Evolutionary conservation across 2,113 vertebrate genomes (phyloP).

Genomic region (Barbus barbus): DNA sequence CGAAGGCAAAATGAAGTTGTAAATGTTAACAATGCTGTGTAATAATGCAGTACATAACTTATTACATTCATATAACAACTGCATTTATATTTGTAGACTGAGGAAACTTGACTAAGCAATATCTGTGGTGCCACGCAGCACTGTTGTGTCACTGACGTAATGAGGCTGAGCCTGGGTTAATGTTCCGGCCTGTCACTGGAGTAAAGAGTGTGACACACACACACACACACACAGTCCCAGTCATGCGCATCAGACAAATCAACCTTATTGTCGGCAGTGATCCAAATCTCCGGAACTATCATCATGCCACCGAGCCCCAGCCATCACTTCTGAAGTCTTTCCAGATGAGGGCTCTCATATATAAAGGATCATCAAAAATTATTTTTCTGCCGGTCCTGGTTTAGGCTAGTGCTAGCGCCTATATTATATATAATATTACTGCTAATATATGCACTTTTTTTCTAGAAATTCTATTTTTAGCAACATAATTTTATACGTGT

Average conservation of each 20-base stretch:
- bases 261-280: conserved; percentile 20
- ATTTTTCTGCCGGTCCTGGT: too few species aligned
- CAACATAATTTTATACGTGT: too few species aligned
- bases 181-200: too few species aligned
- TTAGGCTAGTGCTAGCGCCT: too few species aligned
- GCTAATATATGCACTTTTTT: too few species aligned
- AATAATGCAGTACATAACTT: background rate
- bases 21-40: background rate
- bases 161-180: conserved; percentile 7
- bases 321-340: background rate
- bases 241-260: conserved; percentile 22
- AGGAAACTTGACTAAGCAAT: conserved; percentile 14
- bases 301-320: conserved; percentile 7
- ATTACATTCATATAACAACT: background rate
- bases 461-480: too few species aligned
- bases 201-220: background rate
- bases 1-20: background rate
- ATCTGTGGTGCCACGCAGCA: conserved; percentile 17
- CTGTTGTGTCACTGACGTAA: background rate
- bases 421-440: too few species aligned
- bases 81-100: background rate
- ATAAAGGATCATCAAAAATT: too few species aligned
- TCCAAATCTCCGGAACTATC: conserved; percentile 38
- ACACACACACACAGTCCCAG: conserved; percentile 43
- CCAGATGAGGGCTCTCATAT: too few species aligned